Percentiles rank a stretch among this genome's conserved stretches.
Evolutionary conservation across 2,113 vertebrate species (phyloP).

Genomic region (Melanerpes aurifrons): DNA sequence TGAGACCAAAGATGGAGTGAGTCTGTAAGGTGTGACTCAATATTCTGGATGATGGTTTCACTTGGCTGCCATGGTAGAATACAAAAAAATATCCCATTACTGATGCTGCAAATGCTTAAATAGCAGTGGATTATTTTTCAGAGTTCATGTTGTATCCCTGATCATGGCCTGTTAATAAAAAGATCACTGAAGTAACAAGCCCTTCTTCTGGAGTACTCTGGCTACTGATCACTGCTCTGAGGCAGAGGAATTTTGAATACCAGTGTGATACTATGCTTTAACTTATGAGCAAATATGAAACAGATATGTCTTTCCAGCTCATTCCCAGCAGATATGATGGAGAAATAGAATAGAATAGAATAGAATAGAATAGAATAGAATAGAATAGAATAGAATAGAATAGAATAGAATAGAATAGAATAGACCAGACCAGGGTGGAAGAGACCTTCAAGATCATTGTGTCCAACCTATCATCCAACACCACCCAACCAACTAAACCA

Average conservation of each 20-base stretch:
- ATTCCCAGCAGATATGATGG: background rate
- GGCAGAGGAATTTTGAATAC: background rate
- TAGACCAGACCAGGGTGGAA: too few species aligned
- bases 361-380: too few species aligned
- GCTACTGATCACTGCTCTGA: background rate
- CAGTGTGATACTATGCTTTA: background rate
- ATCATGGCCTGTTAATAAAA: background rate
- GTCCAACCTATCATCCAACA: too few species aligned
- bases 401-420: too few species aligned
- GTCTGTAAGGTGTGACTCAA: background rate
- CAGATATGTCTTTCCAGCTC: background rate
- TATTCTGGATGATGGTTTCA: background rate
- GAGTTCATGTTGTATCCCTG: background rate
- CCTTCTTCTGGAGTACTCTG: background rate
- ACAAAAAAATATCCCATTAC: background rate
- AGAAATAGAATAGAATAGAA: background rate
- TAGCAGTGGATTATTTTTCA: background rate
- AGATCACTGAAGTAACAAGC: background rate
- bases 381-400: too few species aligned
- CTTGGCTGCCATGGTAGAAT: background rate
- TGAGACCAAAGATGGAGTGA: background rate
- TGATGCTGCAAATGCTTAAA: background rate
- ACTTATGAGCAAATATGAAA: background rate
- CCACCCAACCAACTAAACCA: too few species aligned
- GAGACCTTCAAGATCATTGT: too few species aligned